Evolutionary conservation across 2,113 vertebrate species (phyloP), one percentile per base, ranked within the genome.

Genomic region (Tretioscincus oriximinensis): DNA sequence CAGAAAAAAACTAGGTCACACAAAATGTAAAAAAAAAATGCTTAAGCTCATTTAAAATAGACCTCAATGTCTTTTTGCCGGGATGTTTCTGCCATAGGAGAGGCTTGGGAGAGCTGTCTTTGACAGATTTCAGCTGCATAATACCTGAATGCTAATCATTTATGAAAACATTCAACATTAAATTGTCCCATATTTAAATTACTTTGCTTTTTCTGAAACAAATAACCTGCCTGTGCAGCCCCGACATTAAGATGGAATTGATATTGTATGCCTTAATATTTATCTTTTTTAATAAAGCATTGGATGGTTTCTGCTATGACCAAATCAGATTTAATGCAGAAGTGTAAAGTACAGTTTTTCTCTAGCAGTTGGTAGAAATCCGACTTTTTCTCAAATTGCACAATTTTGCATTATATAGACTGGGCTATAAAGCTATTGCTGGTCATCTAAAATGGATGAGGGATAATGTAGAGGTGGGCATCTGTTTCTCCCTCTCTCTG

Each of bases 21-120:
- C 49, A n/a, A 79, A 76, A 21, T 64, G 22, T 29, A 74, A 71
- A 66, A 76, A 54, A 73, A 63, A 26, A 24, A 84, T 77, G 76
- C 81, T 54, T 76, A 41, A 31, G 60, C 29, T 41, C 61, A 70
- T 78, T 85, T 87, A 83, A 83, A 85, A 85, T 82, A 86, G 65
- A 65, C 64, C 75, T 61, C 16, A 28, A 74, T 18, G 29, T 64
- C 51, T 63, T 73, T 80, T 80, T 60, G 87, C 75, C 76, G 80
- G 81, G 51, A 80, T 29, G 35, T 67, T 45, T 80, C 77, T 84
- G 65, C 35, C 26, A 21, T 35, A 26, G 54, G 63, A 29, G 28
- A 64, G n/a, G 35, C 58, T 6, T 75, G 67, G 41, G 47, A 65
- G 73, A 77, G 47, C 69, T 79, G 75, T 61, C 41, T 63, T 41